Evolutionary conservation across 53 echinoderm and acorn worm species (phyloP), one percentile per base, ranked within the genome.

Genomic region (Echinometra lucunter): DNA sequence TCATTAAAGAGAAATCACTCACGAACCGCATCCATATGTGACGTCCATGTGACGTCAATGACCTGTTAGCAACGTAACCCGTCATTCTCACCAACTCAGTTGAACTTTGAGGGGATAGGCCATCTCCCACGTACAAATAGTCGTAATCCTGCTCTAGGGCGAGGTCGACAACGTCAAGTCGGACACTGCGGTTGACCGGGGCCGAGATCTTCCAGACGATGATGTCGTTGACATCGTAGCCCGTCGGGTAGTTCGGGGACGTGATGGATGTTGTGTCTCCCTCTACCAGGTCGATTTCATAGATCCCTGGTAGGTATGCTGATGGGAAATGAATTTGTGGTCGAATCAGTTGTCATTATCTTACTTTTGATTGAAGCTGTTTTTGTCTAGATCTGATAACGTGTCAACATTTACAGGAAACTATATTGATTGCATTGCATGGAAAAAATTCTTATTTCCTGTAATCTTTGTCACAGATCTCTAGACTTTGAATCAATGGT

Each of bases 131-230:
- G 66, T 60, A 90, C 12, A 90, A 25, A 34, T 37, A 90, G 21
- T 90, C 90, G 38, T 66, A 90, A 60, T 15, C 7, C 8, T 0
- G 17, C 40, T 90, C 90, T 34, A 90, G 40, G 40, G 7, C 0
- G 37, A 63, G 15, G 34, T 90, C 66, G 34, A 90, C 35, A 66
- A 66, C 16, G 63, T 90, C 66, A 38, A 63, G 13, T 16, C 90
- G 13, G 21, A 90, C 63, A 56, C 66, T 90, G 25, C 90, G 66
- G 35, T 37, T 19, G 37, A 40, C 90, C 11, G 90, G 90, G 90
- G 66, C 58, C 35, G 66, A 18, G 35, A 90, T 90, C 90, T 90
- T 90, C 90, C 90, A 90, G 37, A 90, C 90, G 40, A 90, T 60
- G 58, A 58, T 3, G 30, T 58, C 40, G 23, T 90, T 63, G 23